phyloP scores from a whole-genome alignment of 1,140 invertebrate species.

The Heliothis subflexa region DNA sequence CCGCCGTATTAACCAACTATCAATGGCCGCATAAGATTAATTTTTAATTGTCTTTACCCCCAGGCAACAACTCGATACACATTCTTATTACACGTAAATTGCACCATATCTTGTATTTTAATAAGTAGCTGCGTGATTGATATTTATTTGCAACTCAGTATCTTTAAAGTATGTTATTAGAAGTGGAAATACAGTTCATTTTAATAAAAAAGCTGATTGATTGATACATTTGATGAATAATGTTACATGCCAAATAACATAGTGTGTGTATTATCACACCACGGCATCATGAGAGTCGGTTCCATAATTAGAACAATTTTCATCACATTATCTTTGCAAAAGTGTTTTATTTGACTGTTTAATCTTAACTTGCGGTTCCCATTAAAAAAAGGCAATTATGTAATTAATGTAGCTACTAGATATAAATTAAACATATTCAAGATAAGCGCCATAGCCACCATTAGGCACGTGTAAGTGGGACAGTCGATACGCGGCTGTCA shows the following conservation, averaged over 20 bases:
- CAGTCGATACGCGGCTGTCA: conserved; percentile 68
- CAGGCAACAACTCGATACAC: conserved; percentile 53
- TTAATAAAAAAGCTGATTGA: conserved; percentile 33
- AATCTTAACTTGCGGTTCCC: neutral
- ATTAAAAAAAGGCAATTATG: neutral
- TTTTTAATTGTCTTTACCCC: conserved; percentile 68
- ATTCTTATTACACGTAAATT: conserved; percentile 43
- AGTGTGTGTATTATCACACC: neutral
- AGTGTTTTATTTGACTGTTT: too few relatives aligned
- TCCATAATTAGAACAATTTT: too few relatives aligned
- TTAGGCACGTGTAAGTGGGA: conserved; percentile 55
- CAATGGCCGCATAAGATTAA: conserved; percentile 73
- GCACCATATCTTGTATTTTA: conserved; percentile 46
- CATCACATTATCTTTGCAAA: too few relatives aligned
- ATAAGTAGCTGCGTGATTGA: conserved; percentile 45
- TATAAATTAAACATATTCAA: conserved; percentile 15
- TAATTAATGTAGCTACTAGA: neutral
- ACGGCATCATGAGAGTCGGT: too few relatives aligned
- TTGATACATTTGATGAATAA: conserved; percentile 41
- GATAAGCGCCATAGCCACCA: conserved; percentile 59
- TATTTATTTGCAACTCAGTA: conserved; percentile 46
- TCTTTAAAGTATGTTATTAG: conserved; percentile 32
- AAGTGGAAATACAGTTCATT: conserved; percentile 28
- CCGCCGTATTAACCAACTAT: conserved; percentile 67
- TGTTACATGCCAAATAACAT: conserved; percentile 2